Evolutionary conservation across 2,888 invertebrate species (phyloP), one percentile per base, ranked within the genome.

Genomic region (Tinea pellionella): DNA sequence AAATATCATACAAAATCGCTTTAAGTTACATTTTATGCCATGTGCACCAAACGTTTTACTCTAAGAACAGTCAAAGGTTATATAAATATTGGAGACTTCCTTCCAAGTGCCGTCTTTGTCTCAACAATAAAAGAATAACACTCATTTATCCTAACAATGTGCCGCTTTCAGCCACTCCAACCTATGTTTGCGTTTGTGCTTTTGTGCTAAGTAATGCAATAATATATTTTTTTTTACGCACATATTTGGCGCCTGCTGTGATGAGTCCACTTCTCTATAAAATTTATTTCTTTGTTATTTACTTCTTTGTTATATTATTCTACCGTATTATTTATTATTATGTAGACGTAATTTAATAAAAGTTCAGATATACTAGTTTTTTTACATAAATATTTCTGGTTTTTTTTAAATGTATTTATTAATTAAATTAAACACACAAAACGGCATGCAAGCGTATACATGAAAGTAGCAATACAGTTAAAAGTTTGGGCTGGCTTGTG

Each of bases 51-150:
- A 37, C 3, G 1, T 37, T 37, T 37, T 13, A 37, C 57, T n/a
- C 30, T 57, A 32, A 30, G 24, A n/a, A 29, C 47, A 43, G 12
- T 43, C 70, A 75, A 76, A 78, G 78, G 77, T 79, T 83, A 77
- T 77, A 78, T 81, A 84, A 85, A 84, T 78, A 86, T 82, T 78
- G 80, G 78, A 76, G 77, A 74, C 74, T 76, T 77, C 74, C 77
- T 78, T 75, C 75, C 78, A 82, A 83, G 82, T 80, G 77, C 78
- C 75, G 81, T 72, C 78, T 82, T 84, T 84, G 84, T 83, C 75
- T 78, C 74, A 65, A 66, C 81, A 82, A 82, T 85, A 85, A 81
- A 84, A 85, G 83, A 84, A 85, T 80, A 85, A 85, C 84, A 83
- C 74, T 81, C 83, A 81, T 84, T 85, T 82, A 78, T 74, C 65